Base-by-base conservation (phyloP, 2,888 invertebrate genomes). In the Drosophila conformis region DNA sequence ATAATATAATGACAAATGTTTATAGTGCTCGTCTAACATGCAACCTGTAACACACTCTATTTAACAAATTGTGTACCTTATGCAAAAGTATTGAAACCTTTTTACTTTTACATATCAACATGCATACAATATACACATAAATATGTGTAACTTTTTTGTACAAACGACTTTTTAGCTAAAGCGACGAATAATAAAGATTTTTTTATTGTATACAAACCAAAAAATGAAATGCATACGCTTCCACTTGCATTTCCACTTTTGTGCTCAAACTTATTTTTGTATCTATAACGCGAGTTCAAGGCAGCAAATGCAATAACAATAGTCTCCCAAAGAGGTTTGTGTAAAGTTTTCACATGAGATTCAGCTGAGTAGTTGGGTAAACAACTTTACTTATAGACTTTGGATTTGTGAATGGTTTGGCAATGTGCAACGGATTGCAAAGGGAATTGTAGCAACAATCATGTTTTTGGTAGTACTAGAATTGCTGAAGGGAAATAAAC, bases 121-220 rank as follows among this genome's bases (percentile, higher is more conserved):
- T 42, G 59, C 53, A 59, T 68, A 59, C 57, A 70, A 54, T 64
- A 62, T 64, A 80, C 35, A 76, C 31, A 61, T 52, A 59, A 31
- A 63, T 48, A 53, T 74, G 54, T 73, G 68, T 83, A 87, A 70
- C 72, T 54, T 72, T 79, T 80, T 80, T 85, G 88, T 84, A 87
- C 87, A 89, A 80, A 89, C 68, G 75, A 85, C 73, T 82, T 80
- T 79, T 80, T 80, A 85, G 70, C 83, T 83, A 85, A 87, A 85
- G 60, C 63, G 67, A 82, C 57, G 62, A 83, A 78, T 70, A 85
- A 88, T 83, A 89, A 87, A 89, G 65, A 64, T 69, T 80, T 83
- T 84, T 86, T 84, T 82, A 84, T 76, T 89, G 78, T 85, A 83
- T 80, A 89, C 82, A 83, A 77, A 75, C 69, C 25, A 62, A 46